Percentiles rank a stretch among this genome's conserved stretches.
Conservation (phyloP, 2,888 invertebrate species). For the Nomada fabriciana region DNA sequence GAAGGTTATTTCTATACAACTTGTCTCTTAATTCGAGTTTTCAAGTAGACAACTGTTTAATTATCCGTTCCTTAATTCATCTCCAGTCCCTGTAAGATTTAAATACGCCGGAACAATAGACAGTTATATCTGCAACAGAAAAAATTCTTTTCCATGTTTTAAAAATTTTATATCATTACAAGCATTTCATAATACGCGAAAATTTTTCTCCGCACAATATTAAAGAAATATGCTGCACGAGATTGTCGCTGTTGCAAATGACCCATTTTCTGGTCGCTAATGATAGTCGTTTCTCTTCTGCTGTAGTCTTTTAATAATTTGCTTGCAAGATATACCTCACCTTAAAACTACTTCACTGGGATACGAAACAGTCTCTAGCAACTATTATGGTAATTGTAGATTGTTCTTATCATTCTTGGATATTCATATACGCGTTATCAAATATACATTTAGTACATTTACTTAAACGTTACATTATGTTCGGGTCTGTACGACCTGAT, state of each 20-base stretch:
- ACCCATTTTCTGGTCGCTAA: background rate
- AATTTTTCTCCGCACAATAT: background rate
- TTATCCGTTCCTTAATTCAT: too few species aligned
- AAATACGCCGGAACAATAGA: background rate
- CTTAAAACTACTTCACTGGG: background rate
- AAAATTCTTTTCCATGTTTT: background rate
- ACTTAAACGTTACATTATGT: too few species aligned
- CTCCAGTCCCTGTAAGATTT: background rate
- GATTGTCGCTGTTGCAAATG: background rate
- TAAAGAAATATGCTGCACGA: background rate
- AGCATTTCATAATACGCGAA: background rate
- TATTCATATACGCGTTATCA: too few species aligned
- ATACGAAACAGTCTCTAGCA: too few species aligned
- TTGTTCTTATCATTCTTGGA: too few species aligned
- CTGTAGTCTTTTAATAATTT: background rate
- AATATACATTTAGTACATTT: too few species aligned
- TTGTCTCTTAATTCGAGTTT: too few species aligned
- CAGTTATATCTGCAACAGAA: background rate
- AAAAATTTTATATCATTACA: background rate
- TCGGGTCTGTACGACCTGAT: too few species aligned
- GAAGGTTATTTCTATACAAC: too few species aligned
- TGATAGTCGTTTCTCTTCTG: background rate
- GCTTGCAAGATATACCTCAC: background rate
- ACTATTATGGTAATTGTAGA: too few species aligned
- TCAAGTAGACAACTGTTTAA: too few species aligned